Percentiles rank a stretch among this genome's conserved stretches.
Evolutionary conservation across 2,888 invertebrate genomes (phyloP).

Genomic region (Tipula lateralis): DNA sequence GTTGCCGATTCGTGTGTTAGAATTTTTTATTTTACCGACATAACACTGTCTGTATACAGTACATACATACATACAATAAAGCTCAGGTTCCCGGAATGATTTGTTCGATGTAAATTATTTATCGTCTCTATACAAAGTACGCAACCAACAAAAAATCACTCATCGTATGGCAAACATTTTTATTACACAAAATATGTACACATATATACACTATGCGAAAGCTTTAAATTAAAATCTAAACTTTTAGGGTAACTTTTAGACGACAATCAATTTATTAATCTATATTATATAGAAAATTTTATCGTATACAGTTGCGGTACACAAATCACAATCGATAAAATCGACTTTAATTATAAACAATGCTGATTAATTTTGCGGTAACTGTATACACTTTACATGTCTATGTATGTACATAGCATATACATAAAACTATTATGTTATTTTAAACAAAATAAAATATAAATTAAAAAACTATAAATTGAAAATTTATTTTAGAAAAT

Average conservation of each 20-base stretch:
- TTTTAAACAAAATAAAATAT: background rate
- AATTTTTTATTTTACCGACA: background rate
- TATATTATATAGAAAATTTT: background rate
- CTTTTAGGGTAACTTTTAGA: background rate
- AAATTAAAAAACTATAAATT: background rate
- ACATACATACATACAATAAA: background rate
- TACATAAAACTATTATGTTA: slow-evolving; percentile 3
- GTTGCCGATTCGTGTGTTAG: background rate
- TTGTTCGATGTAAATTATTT: background rate
- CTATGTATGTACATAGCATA: background rate
- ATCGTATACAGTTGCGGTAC: background rate
- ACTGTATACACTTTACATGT: background rate
- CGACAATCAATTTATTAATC: background rate
- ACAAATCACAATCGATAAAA: background rate
- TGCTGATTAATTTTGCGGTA: background rate
- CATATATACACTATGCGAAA: background rate
- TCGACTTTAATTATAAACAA: background rate
- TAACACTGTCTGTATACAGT: background rate
- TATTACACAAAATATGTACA: background rate
- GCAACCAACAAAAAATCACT: background rate
- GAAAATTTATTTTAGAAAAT: background rate
- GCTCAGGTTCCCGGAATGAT: background rate
- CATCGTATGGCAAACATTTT: background rate
- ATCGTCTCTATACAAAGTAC: background rate
- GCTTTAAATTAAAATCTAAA: background rate